A percentile compares a stretch with the other conserved stretches of the same genome.
These are phyloP conservation scores for Papilio polyxenes DNA, from an alignment of 1,140 invertebrate species.

Conservation along the genomic window DNA sequence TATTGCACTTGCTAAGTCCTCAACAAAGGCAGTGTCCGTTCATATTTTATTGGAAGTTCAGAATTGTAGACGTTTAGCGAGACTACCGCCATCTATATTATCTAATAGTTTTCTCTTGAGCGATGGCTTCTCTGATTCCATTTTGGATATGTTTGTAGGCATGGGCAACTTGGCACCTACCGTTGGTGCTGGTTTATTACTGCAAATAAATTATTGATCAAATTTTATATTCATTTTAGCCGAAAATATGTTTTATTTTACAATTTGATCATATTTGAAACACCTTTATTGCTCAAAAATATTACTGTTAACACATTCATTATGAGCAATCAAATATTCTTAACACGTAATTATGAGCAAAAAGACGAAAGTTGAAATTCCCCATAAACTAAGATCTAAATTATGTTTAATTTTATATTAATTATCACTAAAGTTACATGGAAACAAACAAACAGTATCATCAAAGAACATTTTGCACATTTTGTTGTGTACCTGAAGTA, in stretches of 20 bases:
- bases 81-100: conserved; percentile 84
- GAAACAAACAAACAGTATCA: too few relatives aligned
- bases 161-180: conserved; percentile 90
- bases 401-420: too few relatives aligned
- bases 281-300: neutral
- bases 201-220: conserved; percentile 70
- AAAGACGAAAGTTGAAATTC: too few relatives aligned
- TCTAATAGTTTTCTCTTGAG: conserved; percentile 89
- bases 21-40: conserved; percentile 43
- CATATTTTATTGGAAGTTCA: conserved; percentile 57
- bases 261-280: too few relatives aligned
- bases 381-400: too few relatives aligned
- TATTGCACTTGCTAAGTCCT: conserved; percentile 58
- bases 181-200: conserved; percentile 94
- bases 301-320: neutral
- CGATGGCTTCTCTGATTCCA: conserved; percentile 84
- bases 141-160: conserved; percentile 83
- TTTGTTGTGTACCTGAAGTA: conserved; percentile 85
- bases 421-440: too few relatives aligned
- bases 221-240: neutral
- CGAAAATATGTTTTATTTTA: too few relatives aligned
- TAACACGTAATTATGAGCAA: too few relatives aligned
- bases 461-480: too few relatives aligned
- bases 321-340: too few relatives aligned
- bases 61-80: conserved; percentile 85